Percentiles rank a stretch among this genome's conserved stretches.
Evolutionary conservation across 2,797 vertebrate species (phyloP).

Genomic region (Astyanax mexicanus): DNA sequence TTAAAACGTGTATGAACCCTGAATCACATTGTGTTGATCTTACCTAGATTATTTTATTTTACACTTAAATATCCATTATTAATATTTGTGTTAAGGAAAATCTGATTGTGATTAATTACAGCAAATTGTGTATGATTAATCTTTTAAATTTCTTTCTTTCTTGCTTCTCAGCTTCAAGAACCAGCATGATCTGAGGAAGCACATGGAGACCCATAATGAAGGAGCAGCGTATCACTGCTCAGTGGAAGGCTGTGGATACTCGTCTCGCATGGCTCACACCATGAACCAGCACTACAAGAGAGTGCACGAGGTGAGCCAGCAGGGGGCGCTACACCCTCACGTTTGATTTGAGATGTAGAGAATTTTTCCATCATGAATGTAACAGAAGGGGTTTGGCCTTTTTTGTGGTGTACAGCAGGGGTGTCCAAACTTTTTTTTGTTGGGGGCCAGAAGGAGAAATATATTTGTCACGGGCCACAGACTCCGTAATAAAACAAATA

Average conservation of each 20-base stretch:
- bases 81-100: too few species aligned
- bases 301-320: slow-evolving; percentile 72
- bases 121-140: too few species aligned
- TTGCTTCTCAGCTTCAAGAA: slow-evolving; percentile 78
- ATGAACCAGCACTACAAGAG: slow-evolving; percentile 77
- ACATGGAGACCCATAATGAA: slow-evolving; percentile 80
- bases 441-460: too few species aligned
- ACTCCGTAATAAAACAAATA: too few species aligned
- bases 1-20: too few species aligned
- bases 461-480: too few species aligned
- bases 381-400: neutral
- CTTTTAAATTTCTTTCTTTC: neutral
- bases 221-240: slow-evolving; percentile 81
- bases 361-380: neutral
- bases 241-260: slow-evolving; percentile 79
- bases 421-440: too few species aligned
- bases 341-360: neutral
- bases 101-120: too few species aligned
- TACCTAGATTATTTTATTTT: too few species aligned
- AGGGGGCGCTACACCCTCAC: slow-evolving; percentile 27
- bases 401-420: neutral
- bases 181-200: slow-evolving; percentile 80
- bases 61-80: too few species aligned
- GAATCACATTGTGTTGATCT: too few species aligned
- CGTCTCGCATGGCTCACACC: slow-evolving; percentile 71